Conservation (phyloP, 2,113 vertebrate species). For the Macquaria ambigua region DNA sequence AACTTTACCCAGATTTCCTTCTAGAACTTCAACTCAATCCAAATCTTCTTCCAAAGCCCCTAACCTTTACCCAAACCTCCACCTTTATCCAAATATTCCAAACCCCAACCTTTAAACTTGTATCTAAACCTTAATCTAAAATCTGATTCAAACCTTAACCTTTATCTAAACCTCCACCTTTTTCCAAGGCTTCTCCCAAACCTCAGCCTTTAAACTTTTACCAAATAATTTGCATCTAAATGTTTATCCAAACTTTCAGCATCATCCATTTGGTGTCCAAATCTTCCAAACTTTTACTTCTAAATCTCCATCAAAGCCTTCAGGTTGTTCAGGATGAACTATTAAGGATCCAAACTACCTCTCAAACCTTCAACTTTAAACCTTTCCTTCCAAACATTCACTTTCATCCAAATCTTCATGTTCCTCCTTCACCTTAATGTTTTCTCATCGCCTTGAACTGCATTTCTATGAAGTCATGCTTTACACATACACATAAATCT, state of each 20-base stretch:
- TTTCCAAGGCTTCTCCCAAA: background rate
- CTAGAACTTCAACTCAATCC: background rate
- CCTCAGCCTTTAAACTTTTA: background rate
- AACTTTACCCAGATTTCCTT: too few relatives aligned
- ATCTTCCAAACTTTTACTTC: background rate
- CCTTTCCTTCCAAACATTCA: background rate
- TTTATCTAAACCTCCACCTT: background rate
- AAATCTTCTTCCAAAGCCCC: background rate
- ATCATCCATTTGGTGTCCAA: background rate
- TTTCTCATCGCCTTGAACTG: background rate
- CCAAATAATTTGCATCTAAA: too few relatives aligned
- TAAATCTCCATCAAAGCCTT: background rate
- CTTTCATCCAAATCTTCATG: background rate
- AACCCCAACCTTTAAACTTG: background rate
- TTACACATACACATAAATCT: background rate
- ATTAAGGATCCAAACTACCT: too few relatives aligned
- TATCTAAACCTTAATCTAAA: too few relatives aligned
- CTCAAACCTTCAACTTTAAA: background rate
- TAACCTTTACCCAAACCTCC: background rate
- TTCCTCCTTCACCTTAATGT: background rate
- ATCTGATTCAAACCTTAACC: background rate
- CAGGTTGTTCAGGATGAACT: too few relatives aligned
- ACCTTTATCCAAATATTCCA: background rate
- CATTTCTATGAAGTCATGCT: background rate
- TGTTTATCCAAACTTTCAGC: too few relatives aligned